phyloP scores from a whole-genome alignment of 2,797 vertebrate genomes.

The Melanotaenia maccullochi region DNA sequence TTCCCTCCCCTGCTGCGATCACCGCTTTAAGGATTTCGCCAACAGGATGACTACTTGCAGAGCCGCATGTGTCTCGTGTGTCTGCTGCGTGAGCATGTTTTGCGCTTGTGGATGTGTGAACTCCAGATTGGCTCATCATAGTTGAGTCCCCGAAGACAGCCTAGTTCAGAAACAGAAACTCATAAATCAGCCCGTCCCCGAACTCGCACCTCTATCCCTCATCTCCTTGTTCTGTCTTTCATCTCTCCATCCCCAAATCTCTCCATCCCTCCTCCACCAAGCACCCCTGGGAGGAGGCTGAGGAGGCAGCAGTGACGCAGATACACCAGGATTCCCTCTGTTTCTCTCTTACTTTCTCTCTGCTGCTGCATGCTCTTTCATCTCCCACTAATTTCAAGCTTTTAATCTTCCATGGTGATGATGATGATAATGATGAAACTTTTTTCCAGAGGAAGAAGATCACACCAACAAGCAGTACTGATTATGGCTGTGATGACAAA shows the following conservation, averaged over 20 bases:
- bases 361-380: slow-evolving; percentile 36
- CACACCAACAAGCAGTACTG: background rate
- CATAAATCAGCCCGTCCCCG: slow-evolving; percentile 80
- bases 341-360: slow-evolving; percentile 34
- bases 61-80: slow-evolving; percentile 41
- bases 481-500: background rate
- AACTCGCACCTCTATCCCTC: slow-evolving; percentile 54
- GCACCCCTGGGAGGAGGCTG: slow-evolving; percentile 54
- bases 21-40: slow-evolving; percentile 57
- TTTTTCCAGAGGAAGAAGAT: slow-evolving; percentile 6
- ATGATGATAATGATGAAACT: background rate
- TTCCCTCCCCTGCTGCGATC: slow-evolving; percentile 46
- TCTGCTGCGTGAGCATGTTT: slow-evolving; percentile 37
- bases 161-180: slow-evolving; percentile 74
- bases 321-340: slow-evolving; percentile 79
- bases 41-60: slow-evolving; percentile 52
- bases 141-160: slow-evolving; percentile 65
- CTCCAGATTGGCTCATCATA: slow-evolving; percentile 58
- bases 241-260: slow-evolving; percentile 62
- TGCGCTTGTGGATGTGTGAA: slow-evolving; percentile 30
- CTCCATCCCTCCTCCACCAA: slow-evolving; percentile 44
- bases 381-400: slow-evolving; percentile 34
- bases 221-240: slow-evolving; percentile 55
- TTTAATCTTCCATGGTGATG: slow-evolving; percentile 14
- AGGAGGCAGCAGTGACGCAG: slow-evolving; percentile 77